Percentiles rank a stretch among this genome's conserved stretches.
phyloP scores from a whole-genome alignment of 2,113 vertebrate species.

The Mastomys coucha region DNA sequence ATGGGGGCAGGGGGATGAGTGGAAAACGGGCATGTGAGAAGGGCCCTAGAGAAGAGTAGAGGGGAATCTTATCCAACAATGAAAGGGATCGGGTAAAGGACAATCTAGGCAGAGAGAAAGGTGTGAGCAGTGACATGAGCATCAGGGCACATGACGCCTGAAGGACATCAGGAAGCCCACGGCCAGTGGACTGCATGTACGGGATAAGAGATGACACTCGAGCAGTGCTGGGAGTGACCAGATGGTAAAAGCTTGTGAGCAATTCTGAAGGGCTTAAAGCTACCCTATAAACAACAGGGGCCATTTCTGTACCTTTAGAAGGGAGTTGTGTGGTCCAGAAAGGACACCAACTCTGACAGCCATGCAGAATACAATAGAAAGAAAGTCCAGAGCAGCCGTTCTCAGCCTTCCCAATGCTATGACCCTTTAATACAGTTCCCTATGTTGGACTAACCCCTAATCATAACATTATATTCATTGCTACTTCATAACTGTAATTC shows the following conservation, averaged over 20 bases:
- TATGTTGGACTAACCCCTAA: not conserved
- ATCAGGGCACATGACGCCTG: not conserved
- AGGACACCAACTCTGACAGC: constrained; percentile 6
- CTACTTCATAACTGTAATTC: not conserved
- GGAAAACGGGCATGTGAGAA: not conserved
- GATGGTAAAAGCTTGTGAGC: not conserved
- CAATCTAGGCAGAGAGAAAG: not conserved
- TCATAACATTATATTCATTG: not conserved
- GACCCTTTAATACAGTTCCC: not conserved
- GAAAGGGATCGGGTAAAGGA: not conserved
- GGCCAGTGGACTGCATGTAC: not conserved
- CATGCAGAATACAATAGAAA: not conserved
- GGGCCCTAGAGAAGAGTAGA: not conserved
- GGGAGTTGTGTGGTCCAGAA: not conserved
- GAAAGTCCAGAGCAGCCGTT: not conserved
- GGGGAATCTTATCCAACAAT: not conserved
- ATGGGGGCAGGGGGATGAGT: not conserved
- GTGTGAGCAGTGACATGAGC: not conserved
- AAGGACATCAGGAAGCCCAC: not conserved
- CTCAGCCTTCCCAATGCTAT: not conserved
- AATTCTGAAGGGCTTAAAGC: not conserved
- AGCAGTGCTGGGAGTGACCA: not conserved
- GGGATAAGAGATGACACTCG: not conserved
- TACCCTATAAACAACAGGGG: not conserved
- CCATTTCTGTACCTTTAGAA: not conserved